Base-by-base conservation (phyloP, 2,113 vertebrate genomes). In the Saccopteryx leptura region DNA sequence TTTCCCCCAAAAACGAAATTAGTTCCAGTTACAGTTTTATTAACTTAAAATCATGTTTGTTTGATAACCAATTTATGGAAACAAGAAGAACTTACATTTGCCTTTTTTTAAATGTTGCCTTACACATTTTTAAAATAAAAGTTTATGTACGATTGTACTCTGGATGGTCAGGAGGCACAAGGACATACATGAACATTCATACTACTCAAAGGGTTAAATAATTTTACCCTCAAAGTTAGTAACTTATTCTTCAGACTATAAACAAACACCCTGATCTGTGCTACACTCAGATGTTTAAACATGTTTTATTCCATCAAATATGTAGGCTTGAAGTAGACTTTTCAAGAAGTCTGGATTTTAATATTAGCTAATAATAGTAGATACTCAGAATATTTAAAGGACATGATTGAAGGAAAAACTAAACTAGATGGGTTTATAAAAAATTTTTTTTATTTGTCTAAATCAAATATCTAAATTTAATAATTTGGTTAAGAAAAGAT, bases 311-410 rank as follows among this genome's bases (percentile, higher is more conserved):
- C n/a, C 18, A 60, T 65, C 15, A 80, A 74, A 28, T 39, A 54
- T 3, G 61, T 33, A n/a, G 4, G 12, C 63, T 90, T 79, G 9
- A 93, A 92, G 68, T 18, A 60, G 87, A 68, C 39, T 31, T 84
- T 93, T 94, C 52, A 92, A 63, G 18, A 87, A 69, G 10, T 76
- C 15, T 58, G 33, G 17, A 90, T 76, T 91, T 93, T 88, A 92
- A 79, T 69, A 75, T 82, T 68, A 65, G 24, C 15, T 80, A 63
- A 18, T 61, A 68, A 48, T 19, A 81, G 33, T 86, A 86, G 63
- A 74, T 85, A 91, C 39, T 81, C 56, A 23, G 19, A 85, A 66
- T 48, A 71, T 28, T 60, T 88, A 75, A 83, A 63, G 18, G 26
- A 0, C 31, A 79, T 15, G 2, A 46, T 18, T 54, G 14, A 85